Percentiles rank a stretch among this genome's conserved stretches.
Conservation (phyloP, 2,797 vertebrate genomes). For the Smutsia temminckii region DNA sequence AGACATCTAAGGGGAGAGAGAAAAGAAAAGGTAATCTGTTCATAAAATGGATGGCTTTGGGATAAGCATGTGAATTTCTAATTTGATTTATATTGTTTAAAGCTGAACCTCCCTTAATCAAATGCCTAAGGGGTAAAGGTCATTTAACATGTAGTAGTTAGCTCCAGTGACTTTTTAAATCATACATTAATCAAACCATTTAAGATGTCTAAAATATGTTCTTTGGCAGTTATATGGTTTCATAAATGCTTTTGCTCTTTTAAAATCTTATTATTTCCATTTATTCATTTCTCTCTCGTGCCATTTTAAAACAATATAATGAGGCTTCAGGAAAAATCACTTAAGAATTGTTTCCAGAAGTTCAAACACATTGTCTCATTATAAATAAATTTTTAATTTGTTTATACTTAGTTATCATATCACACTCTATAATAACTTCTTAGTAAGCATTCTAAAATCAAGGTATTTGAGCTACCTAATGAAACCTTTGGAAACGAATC, state of each 20-base stretch:
- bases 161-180: conserved; percentile 48
- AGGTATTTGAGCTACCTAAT: neutral
- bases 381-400: neutral
- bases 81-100: conserved; percentile 52
- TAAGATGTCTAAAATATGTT: conserved; percentile 63
- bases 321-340: neutral
- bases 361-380: neutral
- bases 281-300: conserved; percentile 6
- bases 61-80: neutral
- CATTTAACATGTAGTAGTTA: conserved; percentile 37
- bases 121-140: conserved; percentile 28
- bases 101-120: conserved; percentile 30
- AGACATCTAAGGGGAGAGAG: neutral
- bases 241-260: conserved; percentile 43
- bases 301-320: conserved; percentile 53
- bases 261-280: conserved; percentile 51
- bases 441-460: neutral
- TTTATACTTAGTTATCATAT: neutral
- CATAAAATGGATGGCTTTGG: neutral
- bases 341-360: conserved; percentile 22
- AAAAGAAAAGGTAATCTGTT: neutral
- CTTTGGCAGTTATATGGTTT: conserved; percentile 59
- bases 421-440: neutral
- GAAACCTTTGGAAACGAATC: neutral
- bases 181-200: conserved; percentile 62